These are phyloP conservation scores for Aphidoletes aphidimyza DNA, from an alignment of 2,888 invertebrate genomes.

Conservation along the genomic window DNA sequence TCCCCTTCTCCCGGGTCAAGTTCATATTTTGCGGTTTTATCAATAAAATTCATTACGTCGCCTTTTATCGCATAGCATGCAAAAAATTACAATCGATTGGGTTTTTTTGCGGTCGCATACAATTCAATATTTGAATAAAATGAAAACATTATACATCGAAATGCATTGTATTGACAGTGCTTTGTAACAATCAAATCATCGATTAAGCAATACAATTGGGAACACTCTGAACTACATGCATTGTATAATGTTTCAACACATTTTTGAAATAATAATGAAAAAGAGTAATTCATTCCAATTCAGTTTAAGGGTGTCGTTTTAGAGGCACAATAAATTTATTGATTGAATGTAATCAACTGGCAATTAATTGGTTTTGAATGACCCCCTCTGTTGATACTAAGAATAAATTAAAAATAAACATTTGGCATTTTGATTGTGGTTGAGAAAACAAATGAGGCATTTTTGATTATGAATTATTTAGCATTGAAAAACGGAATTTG, in stretches of 20 bases:
- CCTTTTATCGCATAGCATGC: neutral
- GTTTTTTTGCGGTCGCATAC: neutral
- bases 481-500: no score
- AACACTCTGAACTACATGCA: no score
- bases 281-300: no score
- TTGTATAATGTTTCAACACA: no score
- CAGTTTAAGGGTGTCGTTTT: neutral
- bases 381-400: neutral
- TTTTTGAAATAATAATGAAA: no score
- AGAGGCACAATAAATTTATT: neutral
- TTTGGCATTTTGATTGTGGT: neutral
- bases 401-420: neutral
- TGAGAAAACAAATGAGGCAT: neutral
- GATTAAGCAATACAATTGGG: no score
- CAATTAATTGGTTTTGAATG: neutral
- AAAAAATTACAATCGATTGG: neutral
- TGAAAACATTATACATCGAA: neutral
- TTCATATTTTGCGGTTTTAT: constrained; percentile 24
- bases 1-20: neutral
- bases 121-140: constrained; percentile 15
- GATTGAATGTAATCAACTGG: neutral
- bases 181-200: no score
- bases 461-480: neutral
- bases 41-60: constrained; percentile 12
- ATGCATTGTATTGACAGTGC: no score